These are phyloP conservation scores for Porites cylindrica DNA, from an alignment of 92 coral and sea anemone genomes.

Conservation along the genomic window DNA sequence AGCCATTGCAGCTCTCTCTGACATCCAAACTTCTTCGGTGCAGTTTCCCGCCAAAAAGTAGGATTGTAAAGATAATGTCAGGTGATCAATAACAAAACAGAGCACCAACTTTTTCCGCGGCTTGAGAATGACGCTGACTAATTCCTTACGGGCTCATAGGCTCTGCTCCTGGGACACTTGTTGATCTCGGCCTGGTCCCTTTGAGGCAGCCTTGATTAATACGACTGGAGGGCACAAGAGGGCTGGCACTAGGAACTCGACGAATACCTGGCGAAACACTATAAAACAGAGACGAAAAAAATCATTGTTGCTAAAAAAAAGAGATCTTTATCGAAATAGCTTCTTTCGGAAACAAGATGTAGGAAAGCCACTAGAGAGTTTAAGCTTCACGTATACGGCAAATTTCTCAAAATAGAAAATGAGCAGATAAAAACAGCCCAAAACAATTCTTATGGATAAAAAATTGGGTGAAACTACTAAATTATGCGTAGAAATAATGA, in stretches of 20 bases:
- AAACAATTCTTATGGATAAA: too few species aligned
- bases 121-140: background rate
- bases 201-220: conserved; percentile 64
- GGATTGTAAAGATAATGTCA: background rate
- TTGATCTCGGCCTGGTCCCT: conserved; percentile 70
- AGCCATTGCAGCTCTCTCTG: background rate
- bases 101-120: background rate
- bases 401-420: too few species aligned
- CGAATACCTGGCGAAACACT: conserved; percentile 72
- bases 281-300: background rate
- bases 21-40: background rate
- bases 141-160: conserved; percentile 38
- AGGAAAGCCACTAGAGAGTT: too few species aligned
- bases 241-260: conserved; percentile 77
- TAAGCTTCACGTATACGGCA: too few species aligned
- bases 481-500: too few species aligned
- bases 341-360: background rate
- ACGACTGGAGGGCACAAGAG: conserved; percentile 74
- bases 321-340: background rate
- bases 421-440: too few species aligned
- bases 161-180: conserved; percentile 61
- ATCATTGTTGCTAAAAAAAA: background rate
- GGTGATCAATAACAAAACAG: background rate
- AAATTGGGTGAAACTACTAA: too few species aligned
- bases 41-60: background rate